Evolutionary conservation across 2,113 vertebrate genomes (phyloP).

Genomic region (Jaculus jaculus): DNA sequence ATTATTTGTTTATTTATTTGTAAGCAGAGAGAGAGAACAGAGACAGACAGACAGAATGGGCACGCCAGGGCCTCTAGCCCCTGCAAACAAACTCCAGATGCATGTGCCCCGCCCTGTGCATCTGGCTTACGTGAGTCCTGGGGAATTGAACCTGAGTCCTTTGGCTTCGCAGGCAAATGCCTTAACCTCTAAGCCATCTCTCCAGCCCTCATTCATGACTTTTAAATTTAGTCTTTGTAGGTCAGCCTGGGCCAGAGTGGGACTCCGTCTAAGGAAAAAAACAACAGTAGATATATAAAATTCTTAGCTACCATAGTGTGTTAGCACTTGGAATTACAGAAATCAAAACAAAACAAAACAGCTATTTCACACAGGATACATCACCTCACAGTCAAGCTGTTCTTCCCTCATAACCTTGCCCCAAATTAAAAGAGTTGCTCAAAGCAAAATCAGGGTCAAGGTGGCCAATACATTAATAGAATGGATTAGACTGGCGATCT

Average conservation of each 20-base stretch:
- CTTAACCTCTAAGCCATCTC: no score
- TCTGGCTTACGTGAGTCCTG: no score
- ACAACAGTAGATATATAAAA: background rate
- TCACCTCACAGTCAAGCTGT: background rate
- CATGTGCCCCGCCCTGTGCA: no score
- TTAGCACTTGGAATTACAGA: slow-evolving; percentile 16
- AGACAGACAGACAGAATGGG: no score
- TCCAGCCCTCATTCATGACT: background rate
- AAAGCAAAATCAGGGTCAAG: background rate
- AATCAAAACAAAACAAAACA: background rate
- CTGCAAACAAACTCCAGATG: no score
- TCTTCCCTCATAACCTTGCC: background rate
- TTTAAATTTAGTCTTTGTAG: background rate
- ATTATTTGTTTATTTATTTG: no score
- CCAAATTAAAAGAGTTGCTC: background rate
- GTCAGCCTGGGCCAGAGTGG: no score
- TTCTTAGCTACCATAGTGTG: background rate
- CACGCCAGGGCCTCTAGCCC: no score
- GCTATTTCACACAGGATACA: background rate
- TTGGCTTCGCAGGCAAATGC: no score
- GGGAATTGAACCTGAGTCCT: no score
- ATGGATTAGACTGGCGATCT: background rate
- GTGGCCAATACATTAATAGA: background rate
- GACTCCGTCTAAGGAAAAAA: no score
- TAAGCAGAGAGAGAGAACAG: no score